Base-by-base conservation (phyloP, 2,797 vertebrate species). In the Crocodylus rhombifer region DNA sequence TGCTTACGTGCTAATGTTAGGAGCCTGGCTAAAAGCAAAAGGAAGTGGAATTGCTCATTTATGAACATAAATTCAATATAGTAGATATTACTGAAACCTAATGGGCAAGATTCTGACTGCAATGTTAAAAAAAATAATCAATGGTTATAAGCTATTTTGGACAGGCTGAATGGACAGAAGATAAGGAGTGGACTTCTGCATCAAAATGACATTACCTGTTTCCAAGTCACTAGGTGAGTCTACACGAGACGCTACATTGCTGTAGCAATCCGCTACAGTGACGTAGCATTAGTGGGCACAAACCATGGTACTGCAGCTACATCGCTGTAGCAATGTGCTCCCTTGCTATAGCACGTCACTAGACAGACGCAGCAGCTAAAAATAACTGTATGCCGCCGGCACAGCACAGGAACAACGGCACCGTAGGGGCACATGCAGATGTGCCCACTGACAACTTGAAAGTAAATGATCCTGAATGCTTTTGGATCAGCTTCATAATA, bases 191-290 rank as follows among this genome's bases (percentile, higher is more conserved):
- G 87, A 90, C 3, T 42, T 80, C 57, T 73, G 6, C 26, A 86
- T 2, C 51, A 91, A 92, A 94, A 89, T 30, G 75, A 87, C 87
- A 82, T 82, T 67, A 64, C 60, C 91, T 96, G 94, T 91, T 58
- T 76, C 86, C 88, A 92, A 87, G 80, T 25, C 67, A 42, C 42
- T 51, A 9, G 42, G 42, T 51, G 42, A 51, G 42, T 51, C 42
- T 51, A 51, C 10, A 51, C 42, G 9, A 51, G 42, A 51, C 9
- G 42, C 42, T 51, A 51, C 42, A 7, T 11, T 51, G 42, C 42
- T 51, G 42, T 11, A 51, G 42, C 42, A 51, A 51, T 51, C 10
- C 42, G 10, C 42, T 51, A 51, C 42, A 51, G 42, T 3, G 42
- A 51, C 9, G 42, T 51, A 51, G 42, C 42, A 51, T 51, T 10